Evolutionary conservation across 2,797 vertebrate species (phyloP).

Genomic region (Cottoperca gobio): DNA sequence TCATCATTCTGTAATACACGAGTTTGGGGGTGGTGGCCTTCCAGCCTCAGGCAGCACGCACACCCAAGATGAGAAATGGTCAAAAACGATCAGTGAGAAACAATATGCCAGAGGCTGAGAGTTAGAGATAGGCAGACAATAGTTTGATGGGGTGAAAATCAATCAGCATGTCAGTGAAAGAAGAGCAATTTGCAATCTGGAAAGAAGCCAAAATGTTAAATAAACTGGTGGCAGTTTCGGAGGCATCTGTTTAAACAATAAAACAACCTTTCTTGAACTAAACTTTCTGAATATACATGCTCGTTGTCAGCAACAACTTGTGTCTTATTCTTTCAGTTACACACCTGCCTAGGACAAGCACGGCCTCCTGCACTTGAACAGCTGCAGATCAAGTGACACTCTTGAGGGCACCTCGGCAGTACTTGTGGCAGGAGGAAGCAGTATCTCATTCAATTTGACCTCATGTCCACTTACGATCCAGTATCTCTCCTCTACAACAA

Average conservation of each 20-base stretch:
- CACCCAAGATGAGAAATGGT: slow-evolving; percentile 57
- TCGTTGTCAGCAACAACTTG: not conserved
- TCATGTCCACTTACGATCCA: not conserved
- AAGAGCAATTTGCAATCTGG: slow-evolving; percentile 57
- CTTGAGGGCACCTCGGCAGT: not conserved
- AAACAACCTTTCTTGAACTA: slow-evolving; percentile 14
- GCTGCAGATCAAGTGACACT: slow-evolving; percentile 5
- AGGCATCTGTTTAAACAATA: too few species aligned
- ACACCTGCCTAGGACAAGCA: not conserved
- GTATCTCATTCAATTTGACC: not conserved
- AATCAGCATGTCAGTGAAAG: slow-evolving; percentile 36
- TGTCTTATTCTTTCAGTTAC: not conserved
- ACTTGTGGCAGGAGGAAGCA: not conserved
- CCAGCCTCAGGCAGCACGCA: slow-evolving; percentile 31
- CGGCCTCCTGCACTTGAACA: slow-evolving; percentile 13
- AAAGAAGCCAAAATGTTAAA: slow-evolving; percentile 40
- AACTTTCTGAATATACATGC: slow-evolving; percentile 14
- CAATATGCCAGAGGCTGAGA: slow-evolving; percentile 48
- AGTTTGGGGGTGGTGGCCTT: slow-evolving; percentile 4
- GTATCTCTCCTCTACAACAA: not conserved
- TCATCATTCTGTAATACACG: slow-evolving; percentile 48
- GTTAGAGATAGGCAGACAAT: slow-evolving; percentile 46
- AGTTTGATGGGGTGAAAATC: slow-evolving; percentile 55
- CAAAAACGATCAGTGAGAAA: slow-evolving; percentile 47
- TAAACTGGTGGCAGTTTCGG: slow-evolving; percentile 1